Evolutionary conservation across 2,888 invertebrate species (phyloP).

Genomic region (Carabus problematicus): DNA sequence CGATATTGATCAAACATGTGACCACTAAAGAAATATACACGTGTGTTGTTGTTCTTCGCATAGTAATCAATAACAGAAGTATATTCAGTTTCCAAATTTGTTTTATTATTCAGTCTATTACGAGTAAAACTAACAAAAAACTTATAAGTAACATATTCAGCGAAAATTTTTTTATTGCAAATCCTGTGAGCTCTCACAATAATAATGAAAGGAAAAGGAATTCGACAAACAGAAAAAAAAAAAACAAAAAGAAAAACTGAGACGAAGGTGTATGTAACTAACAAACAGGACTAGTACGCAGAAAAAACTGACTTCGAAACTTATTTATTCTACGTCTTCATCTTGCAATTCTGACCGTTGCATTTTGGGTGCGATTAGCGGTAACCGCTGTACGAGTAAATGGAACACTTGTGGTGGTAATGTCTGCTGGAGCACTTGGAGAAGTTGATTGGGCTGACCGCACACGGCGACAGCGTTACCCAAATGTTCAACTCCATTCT

Average conservation of each 20-base stretch:
- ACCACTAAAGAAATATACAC: neutral
- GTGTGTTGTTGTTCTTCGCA: neutral
- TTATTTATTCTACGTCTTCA: slow-evolving; percentile 36
- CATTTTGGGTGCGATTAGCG: slow-evolving; percentile 64
- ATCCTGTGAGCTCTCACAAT: slow-evolving; percentile 29
- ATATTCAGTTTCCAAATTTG: neutral
- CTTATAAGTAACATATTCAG: slow-evolving; percentile 31
- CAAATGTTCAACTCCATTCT: slow-evolving; percentile 93
- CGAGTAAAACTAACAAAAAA: slow-evolving; percentile 26
- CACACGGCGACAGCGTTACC: slow-evolving; percentile 98
- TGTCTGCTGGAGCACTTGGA: slow-evolving; percentile 89
- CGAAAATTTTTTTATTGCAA: slow-evolving; percentile 42
- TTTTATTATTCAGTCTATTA: slow-evolving; percentile 18
- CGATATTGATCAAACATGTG: slow-evolving; percentile 11
- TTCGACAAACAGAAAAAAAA: neutral
- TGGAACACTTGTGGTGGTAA: slow-evolving; percentile 95
- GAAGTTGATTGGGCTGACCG: slow-evolving; percentile 89
- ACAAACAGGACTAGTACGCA: slow-evolving; percentile 38
- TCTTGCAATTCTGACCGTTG: slow-evolving; percentile 31
- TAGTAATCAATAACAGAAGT: neutral
- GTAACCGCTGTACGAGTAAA: slow-evolving; percentile 82
- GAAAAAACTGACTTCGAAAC: slow-evolving; percentile 4
- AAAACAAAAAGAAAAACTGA: neutral
- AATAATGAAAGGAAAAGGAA: slow-evolving; percentile 10
- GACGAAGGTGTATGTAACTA: slow-evolving; percentile 19